phyloP scores from a whole-genome alignment of 2,797 vertebrate species.

The Eurystomus glaucurus region DNA sequence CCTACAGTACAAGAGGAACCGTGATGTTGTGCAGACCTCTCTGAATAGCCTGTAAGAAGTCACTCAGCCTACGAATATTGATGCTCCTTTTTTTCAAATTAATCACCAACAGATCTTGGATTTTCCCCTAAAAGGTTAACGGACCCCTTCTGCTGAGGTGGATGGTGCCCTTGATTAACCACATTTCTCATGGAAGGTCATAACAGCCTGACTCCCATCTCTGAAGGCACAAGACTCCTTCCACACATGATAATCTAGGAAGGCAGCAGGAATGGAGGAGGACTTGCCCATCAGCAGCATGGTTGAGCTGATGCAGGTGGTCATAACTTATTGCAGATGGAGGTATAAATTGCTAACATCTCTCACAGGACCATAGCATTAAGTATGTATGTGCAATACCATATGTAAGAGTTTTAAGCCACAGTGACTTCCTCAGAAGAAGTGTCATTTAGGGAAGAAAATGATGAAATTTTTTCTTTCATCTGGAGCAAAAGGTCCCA shows the following conservation, averaged over 20 bases:
- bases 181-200: not conserved
- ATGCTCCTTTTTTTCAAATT: not conserved
- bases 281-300: not conserved
- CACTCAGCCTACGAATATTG: not conserved
- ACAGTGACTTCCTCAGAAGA: constrained; percentile 10
- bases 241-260: not conserved
- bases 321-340: constrained; percentile 53
- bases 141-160: not conserved
- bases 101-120: not conserved
- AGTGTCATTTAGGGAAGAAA: not conserved
- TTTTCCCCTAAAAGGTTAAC: not conserved
- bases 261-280: not conserved
- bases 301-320: constrained; percentile 46
- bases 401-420: constrained; percentile 19
- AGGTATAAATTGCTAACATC: constrained; percentile 43
- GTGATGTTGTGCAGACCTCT: not conserved
- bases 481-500: not conserved
- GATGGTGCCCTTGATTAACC: not conserved
- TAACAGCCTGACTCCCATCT: not conserved
- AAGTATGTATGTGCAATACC: constrained; percentile 1
- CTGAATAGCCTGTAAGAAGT: not conserved
- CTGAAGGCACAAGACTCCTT: not conserved
- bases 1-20: not conserved
- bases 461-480: not conserved
- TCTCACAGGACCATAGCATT: constrained; percentile 23